phyloP scores from a whole-genome alignment of 2,888 invertebrate species.

The Idaea aversata region DNA sequence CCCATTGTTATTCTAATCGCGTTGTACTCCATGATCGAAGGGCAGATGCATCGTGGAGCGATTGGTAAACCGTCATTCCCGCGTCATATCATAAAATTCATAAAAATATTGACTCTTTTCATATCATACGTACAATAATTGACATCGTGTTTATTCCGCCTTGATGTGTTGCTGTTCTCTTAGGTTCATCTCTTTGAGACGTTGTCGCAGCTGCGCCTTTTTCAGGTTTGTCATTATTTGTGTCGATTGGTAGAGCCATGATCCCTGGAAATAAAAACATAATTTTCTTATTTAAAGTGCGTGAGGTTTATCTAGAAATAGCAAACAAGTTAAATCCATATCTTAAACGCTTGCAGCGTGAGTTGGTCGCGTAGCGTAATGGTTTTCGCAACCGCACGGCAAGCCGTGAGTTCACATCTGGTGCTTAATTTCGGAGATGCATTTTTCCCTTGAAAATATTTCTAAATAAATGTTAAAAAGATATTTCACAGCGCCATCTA shows the following conservation, averaged over 20 bases:
- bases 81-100: constrained; percentile 29
- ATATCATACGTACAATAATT: constrained; percentile 39
- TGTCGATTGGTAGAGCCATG: constrained; percentile 94
- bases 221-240: constrained; percentile 92
- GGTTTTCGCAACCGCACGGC: too few species aligned
- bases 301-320: too few species aligned
- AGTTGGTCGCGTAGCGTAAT: too few species aligned
- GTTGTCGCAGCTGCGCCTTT: constrained; percentile 88
- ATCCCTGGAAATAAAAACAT: constrained; percentile 82
- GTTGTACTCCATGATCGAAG: neutral
- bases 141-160: constrained; percentile 50
- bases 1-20: neutral
- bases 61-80: constrained; percentile 4
- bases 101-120: constrained; percentile 40
- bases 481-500: too few species aligned
- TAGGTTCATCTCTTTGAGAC: constrained; percentile 80
- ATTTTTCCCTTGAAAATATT: too few species aligned
- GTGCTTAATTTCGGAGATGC: too few species aligned
- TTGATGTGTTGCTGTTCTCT: constrained; percentile 58
- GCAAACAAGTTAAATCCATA: too few species aligned
- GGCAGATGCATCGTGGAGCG: neutral
- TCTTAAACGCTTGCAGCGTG: too few species aligned
- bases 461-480: too few species aligned
- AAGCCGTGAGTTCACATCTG: too few species aligned
- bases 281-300: neutral